Percentiles rank a stretch among this genome's conserved stretches.
Conservation (phyloP, 2,113 vertebrate genomes). For the Macaca nemestrina region DNA sequence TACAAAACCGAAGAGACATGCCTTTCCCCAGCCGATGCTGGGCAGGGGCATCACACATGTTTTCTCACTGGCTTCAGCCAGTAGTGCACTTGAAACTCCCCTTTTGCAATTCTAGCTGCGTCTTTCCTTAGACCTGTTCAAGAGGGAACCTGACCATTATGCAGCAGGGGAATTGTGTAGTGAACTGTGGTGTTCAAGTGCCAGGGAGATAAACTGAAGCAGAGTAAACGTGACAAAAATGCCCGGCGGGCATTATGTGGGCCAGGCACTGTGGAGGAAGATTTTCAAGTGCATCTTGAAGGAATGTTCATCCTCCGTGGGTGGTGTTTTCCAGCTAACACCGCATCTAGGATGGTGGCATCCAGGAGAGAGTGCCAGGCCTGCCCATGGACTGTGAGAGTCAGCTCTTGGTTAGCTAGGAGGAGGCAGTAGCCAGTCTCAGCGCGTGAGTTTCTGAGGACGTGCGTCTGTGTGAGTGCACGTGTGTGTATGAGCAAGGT, state of each 20-base stretch:
- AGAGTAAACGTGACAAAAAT: background rate
- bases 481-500: background rate
- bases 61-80: background rate
- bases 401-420: background rate
- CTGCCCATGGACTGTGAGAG: background rate
- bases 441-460: background rate
- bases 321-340: background rate
- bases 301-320: background rate
- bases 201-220: background rate
- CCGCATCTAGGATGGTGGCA: background rate
- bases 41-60: background rate
- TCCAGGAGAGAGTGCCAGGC: background rate
- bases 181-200: background rate
- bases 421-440: background rate
- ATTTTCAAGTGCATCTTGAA: background rate
- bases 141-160: background rate
- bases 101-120: background rate
- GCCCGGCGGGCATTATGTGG: background rate
- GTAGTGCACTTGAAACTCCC: background rate
- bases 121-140: constrained; percentile 35
- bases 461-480: background rate
- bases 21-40: background rate
- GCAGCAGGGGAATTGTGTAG: background rate
- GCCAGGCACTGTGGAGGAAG: background rate
- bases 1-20: rapidly evolving